Base-by-base conservation (phyloP, 2,113 vertebrate species). In the Solea senegalensis region DNA sequence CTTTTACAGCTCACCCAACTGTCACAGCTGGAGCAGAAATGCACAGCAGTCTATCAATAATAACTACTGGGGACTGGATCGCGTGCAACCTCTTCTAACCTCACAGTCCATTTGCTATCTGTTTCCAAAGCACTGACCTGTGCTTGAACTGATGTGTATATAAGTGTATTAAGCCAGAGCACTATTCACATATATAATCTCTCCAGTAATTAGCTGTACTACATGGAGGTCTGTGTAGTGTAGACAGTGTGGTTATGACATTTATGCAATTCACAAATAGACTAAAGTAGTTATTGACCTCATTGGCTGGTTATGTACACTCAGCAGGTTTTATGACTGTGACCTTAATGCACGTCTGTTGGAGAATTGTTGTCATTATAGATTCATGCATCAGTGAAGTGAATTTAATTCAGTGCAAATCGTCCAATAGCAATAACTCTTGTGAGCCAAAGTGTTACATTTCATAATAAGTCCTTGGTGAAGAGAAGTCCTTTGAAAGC, bases 51-150 rank as follows among this genome's bases (percentile, higher is more conserved):
- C 56, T 14, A 54, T 80, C 73, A 64, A 79, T 76, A 76, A 59
- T 69, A 64, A 61, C 71, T 53, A 65, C 60, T 62, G 60, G 49
- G 16, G 15, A 27, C 60, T 15, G 65, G 65, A 62, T 79, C 2
- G 80, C 69, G 69, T 85, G 77, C 69, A 61, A 81, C 72, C 72
- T 61, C 58, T 67, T 5, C 53, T 74, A 49, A 71, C 86, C 69
- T 60, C 65, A 43, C 12, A 15, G 55, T 69, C 78, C 75, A 74
- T 81, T 69, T 83, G 65, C 63, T 69, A 26, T 67, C 56, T 44
- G 14, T 65, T 68, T 65, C 51, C 49, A 58, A 77, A 74, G 55
- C 46, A 14, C 46, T 80, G 80, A 79, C 70, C 75, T 71, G 69
- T 63, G 50, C 6, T 63, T 80, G 78, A 84, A 76, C 78, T 69